phyloP scores from a whole-genome alignment of 2,888 invertebrate genomes.

The Netelia inedita region DNA sequence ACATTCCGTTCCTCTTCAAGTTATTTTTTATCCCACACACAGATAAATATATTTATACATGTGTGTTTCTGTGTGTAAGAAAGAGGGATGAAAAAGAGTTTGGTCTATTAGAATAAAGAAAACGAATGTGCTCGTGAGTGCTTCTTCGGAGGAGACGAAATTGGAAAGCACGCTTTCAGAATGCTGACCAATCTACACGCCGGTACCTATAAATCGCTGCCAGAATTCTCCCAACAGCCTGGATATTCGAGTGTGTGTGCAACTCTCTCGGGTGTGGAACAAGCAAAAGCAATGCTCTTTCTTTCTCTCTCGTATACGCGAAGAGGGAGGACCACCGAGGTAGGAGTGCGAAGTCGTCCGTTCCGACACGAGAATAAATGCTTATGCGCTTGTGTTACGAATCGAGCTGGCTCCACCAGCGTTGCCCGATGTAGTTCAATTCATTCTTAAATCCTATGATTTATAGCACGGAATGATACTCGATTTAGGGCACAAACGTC shows the following conservation, averaged over 20 bases:
- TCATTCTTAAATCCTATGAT: conserved; percentile 82
- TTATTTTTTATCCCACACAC: neutral
- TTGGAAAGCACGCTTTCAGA: conserved; percentile 74
- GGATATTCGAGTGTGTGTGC: conserved; percentile 40
- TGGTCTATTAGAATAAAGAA: conserved; percentile 51
- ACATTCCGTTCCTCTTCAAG: too few relatives aligned
- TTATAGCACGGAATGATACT: conserved; percentile 75
- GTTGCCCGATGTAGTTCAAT: conserved; percentile 79
- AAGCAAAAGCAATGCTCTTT: conserved; percentile 65
- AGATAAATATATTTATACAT: too few relatives aligned
- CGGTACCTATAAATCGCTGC: conserved; percentile 36
- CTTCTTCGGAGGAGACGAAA: conserved; percentile 42
- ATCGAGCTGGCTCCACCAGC: conserved; percentile 78
- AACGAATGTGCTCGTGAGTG: conserved; percentile 45
- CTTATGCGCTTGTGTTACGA: conserved; percentile 77
- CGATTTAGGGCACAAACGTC: conserved; percentile 46
- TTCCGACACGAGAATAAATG: conserved; percentile 76
- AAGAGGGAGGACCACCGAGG: conserved; percentile 79
- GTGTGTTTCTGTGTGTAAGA: neutral
- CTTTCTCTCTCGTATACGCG: conserved; percentile 3
- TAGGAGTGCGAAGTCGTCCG: conserved; percentile 63
- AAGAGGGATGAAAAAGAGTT: conserved; percentile 54
- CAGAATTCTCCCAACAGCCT: conserved; percentile 9
- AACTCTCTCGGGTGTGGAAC: conserved; percentile 53
- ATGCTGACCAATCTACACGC: conserved; percentile 75